Base-by-base conservation (phyloP, 2,113 vertebrate genomes). In the Seriola rivoliana region DNA sequence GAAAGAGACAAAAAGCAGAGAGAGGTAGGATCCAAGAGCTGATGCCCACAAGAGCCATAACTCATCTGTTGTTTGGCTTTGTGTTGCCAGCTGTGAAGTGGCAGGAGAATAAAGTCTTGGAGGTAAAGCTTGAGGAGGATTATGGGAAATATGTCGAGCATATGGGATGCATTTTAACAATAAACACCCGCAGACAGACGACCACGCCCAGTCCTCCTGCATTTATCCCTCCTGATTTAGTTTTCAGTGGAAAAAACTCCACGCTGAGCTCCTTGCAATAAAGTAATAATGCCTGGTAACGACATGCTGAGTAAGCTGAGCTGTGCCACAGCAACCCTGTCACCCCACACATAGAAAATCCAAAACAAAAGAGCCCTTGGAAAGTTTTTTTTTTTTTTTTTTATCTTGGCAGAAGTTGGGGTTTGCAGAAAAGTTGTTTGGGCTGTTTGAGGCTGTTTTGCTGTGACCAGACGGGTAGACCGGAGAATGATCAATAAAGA, bases 201-300 rank as follows among this genome's bases (percentile, higher is more conserved):
- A 11, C 79, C 86, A 76, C 85, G 40, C 70, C 81, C 81, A 36
- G 23, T 11, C 9, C 5, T 29, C 16, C 13, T 58, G 42, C 16
- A 32, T 38, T 3, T 19, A 57, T 62, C 11, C n/a, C 1, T 17
- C 48, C 16, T 32, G 54, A 42, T 58, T 66, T 57, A 52, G 40
- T 72, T 81, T 64, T 38, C 55, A 57, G 75, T 69, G 76, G 65
- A 72, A 81, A 50, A 42, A 88, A 72, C 17, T 57, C 32, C 50
- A 38, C 0, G 21, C 60, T 66, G 62, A 42, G 67, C 29, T 77
- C 23, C 14, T 48, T n/a, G 29, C 71, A 46, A 59, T 71, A 25
- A 69, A 75, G 60, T 11, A 83, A 38, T 63, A 36, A 66, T 36
- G 62, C 34, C 40, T 19, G 0, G 11, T 34, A 58, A 54, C 8